Base-by-base conservation (phyloP, 2,797 vertebrate species). In the Cyprinodon diabolis region DNA sequence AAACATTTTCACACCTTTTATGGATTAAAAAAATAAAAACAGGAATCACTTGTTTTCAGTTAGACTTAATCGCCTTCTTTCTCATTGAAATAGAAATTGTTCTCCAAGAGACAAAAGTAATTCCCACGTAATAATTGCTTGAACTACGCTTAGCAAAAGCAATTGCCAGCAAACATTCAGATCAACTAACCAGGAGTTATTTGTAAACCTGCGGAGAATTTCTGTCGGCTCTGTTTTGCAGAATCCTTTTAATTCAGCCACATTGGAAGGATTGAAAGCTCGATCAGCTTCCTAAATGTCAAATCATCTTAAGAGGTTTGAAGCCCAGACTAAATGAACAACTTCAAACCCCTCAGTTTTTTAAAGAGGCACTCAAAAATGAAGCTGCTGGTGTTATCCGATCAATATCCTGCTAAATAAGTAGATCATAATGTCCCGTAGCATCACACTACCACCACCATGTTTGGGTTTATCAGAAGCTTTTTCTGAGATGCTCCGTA, bases 1-100 rank as follows among this genome's bases (percentile, higher is more conserved):
- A 68, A 45, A 65, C 65, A 55, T 45, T 37, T 66, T 68, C 68
- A 43, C 79, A 72, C 62, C 66, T 47, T 67, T 56, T 55, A 67
- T 70, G 9, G 75, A 37, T 79, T 37, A 12, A 62, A 19, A 68
- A 54, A 54, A 57, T 6, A 19, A n/a, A 49, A 89, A 78, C 75
- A 62, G 40, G 40, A 71, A 75, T 72, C 79, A 84, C 74, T 79
- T 74, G 76, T 71, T 79, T 71, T 78, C 62, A 71, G 66, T 69
- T 65, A 65, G 79, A 78, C 71, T 78, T 83, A 78, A 89, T 89
- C 85, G 80, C 62, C 69, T 49, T 47, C 74, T 72, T 85, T 69
- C 25, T 76, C 60, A n/a, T 75, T 69, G 71, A 84, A 80, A 86
- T 71, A 80, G 71, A 76, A 66, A 76, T 79, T 84, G 85, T 69